Evolutionary conservation across 2,888 invertebrate genomes (phyloP), one percentile per base, ranked within the genome.

Genomic region (Penaeus monodon): DNA sequence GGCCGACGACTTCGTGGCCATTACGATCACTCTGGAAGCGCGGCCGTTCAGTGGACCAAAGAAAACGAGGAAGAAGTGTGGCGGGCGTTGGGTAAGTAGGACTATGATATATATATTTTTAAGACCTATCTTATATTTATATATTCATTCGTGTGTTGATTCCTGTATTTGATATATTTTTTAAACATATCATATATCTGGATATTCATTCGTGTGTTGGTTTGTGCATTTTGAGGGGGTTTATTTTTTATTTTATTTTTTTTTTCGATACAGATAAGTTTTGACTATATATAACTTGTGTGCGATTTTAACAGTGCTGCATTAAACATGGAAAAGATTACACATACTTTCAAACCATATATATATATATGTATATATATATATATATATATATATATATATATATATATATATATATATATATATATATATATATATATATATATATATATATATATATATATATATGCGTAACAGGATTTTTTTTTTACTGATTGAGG

Each of bases 11-110:
- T 85, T 0, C 57, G 76, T 1, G 85, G 81, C n/a, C 85, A 65
- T 29, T 85, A 85, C 66, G 85, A 85, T 27, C 76, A 85, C 57
- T 81, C 85, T 0, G 85, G 85, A 3, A 64, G 85, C n/a, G 85
- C 85, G 0, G 85, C 85, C 12, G 85, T 81, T 24, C 85, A 81
- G 66, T 81, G 81, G 85, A 64, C 81, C 44, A 81, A 85, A 73
- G 81, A 81, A 64, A 85, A 85, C 81, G 85, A 85, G 76, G 85
- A 85, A 73, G 81, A 66, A 38, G 85, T 85, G 65, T 85, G 85
- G 85, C 63, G 85, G 44, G 80, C 85, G 7, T 44, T 85, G 24
- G 85, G 85, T 85, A 44, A 81, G 85, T 77, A 44, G 24, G 29
- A 27, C 65, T 78, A 78, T 63, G 63, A 4, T 78, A 63, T 78